Evolutionary conservation across 2,888 invertebrate species (phyloP).

Genomic region (Agonopterix heracliana): DNA sequence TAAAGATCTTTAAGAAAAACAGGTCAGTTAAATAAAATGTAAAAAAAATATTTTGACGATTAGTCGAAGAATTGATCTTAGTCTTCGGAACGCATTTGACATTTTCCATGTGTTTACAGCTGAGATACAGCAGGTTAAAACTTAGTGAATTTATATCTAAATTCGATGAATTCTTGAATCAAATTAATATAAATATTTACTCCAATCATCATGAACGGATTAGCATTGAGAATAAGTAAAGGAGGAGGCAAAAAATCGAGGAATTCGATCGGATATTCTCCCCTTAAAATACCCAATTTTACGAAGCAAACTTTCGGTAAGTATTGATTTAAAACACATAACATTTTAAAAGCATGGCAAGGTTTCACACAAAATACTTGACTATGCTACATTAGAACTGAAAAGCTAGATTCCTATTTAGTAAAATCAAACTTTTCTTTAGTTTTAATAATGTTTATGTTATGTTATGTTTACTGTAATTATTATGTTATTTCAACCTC

Average conservation of each 20-base stretch:
- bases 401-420: not conserved
- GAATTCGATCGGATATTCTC: constrained; percentile 32
- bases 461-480: too few species aligned
- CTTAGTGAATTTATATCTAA: too few species aligned
- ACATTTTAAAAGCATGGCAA: not conserved
- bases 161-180: not conserved
- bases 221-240: constrained; percentile 44
- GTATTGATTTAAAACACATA: not conserved
- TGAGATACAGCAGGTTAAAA: too few species aligned
- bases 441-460: too few species aligned
- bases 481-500: too few species aligned
- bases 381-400: not conserved
- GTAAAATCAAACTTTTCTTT: not conserved
- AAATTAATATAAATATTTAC: not conserved
- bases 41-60: too few species aligned
- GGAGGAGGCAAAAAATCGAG: constrained; percentile 39
- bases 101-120: too few species aligned
- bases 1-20: too few species aligned
- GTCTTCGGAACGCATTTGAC: too few species aligned
- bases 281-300: constrained; percentile 26
- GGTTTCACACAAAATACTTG: not conserved
- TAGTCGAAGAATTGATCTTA: too few species aligned
- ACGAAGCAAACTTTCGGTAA: constrained; percentile 7
- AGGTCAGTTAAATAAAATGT: too few species aligned
- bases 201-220: constrained; percentile 39